Evolutionary conservation across 2,888 invertebrate species (phyloP).

Genomic region (Ypsolopha sequella): DNA sequence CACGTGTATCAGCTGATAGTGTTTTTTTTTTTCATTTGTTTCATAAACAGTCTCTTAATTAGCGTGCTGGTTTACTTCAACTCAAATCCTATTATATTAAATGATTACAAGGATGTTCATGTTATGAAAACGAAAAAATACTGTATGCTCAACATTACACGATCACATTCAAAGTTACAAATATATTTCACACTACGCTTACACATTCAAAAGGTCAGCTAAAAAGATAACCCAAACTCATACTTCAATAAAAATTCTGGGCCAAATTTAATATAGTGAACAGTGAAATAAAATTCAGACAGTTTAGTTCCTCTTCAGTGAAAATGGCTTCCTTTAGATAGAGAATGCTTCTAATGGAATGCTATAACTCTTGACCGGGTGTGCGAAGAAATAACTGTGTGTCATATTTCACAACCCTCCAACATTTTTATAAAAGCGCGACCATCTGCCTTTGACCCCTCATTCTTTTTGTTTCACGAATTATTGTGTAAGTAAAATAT

Average conservation of each 20-base stretch:
- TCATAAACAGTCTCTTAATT: too few species aligned
- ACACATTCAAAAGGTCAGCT: not conserved
- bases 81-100: too few species aligned
- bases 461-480: slow-evolving; percentile 68
- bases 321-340: slow-evolving; percentile 70
- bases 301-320: slow-evolving; percentile 63
- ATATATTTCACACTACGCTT: too few species aligned
- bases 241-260: slow-evolving; percentile 1
- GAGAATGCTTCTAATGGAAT: slow-evolving; percentile 70
- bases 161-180: too few species aligned
- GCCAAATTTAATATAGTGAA: slow-evolving; percentile 6
- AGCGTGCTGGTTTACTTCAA: too few species aligned
- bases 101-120: too few species aligned
- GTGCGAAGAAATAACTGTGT: slow-evolving; percentile 71
- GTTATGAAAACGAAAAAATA: not conserved
- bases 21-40: too few species aligned
- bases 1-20: too few species aligned
- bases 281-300: slow-evolving; percentile 42
- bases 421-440: slow-evolving; percentile 70
- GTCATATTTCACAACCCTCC: slow-evolving; percentile 71
- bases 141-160: not conserved
- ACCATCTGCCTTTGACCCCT: slow-evolving; percentile 72
- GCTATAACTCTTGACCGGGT: slow-evolving; percentile 72
- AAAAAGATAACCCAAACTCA: not conserved
- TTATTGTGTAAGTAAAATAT: slow-evolving; percentile 48